Percentiles rank a stretch among this genome's conserved stretches.
Conservation (phyloP, 2,888 invertebrate genomes). For the Aspidapion aeneum region DNA sequence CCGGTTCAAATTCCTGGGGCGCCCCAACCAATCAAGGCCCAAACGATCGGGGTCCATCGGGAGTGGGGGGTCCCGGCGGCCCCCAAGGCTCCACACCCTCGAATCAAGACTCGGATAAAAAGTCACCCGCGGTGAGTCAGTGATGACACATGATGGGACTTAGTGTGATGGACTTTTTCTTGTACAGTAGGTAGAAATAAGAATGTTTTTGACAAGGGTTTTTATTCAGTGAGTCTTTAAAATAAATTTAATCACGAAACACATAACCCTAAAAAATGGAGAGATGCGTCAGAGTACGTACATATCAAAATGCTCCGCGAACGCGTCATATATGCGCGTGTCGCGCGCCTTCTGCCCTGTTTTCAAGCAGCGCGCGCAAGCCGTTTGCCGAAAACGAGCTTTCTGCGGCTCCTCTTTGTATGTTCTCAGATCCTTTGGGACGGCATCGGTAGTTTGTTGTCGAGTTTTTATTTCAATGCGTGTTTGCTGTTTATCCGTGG, state of each 20-base stretch:
- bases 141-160: conserved; percentile 50
- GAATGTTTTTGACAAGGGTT: neutral
- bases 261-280: neutral
- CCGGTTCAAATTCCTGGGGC: conserved; percentile 57
- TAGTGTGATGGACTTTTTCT: neutral
- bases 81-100: conserved; percentile 48
- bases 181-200: neutral
- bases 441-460: too few relatives aligned
- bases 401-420: too few relatives aligned
- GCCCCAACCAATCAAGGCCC: conserved; percentile 32
- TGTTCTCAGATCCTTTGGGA: too few relatives aligned
- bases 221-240: neutral
- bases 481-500: too few relatives aligned
- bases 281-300: too few relatives aligned
- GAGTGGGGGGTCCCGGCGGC: conserved; percentile 32
- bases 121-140: conserved; percentile 79
- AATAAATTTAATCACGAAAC: neutral
- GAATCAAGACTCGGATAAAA: conserved; percentile 75
- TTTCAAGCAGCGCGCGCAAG: too few relatives aligned
- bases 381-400: too few relatives aligned
- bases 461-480: too few relatives aligned
- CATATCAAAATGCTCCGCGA: too few relatives aligned
- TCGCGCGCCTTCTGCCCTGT: too few relatives aligned
- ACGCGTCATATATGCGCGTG: too few relatives aligned
- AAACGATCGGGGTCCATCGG: conserved; percentile 48